Conservation (phyloP, 2,797 vertebrate genomes). For the Calcarius lapponicus region DNA sequence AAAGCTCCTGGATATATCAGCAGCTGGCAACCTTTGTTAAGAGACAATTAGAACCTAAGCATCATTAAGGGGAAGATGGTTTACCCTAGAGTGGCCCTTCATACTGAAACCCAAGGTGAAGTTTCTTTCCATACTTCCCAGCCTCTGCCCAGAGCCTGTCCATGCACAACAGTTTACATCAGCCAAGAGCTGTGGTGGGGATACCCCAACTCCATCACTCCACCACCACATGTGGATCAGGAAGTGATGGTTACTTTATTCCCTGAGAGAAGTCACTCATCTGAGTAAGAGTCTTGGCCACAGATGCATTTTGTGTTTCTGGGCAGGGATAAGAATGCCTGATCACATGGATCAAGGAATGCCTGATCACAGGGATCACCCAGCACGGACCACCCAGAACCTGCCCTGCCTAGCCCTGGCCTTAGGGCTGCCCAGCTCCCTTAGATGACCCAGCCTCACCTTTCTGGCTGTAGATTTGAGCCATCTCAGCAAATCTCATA, state of each 20-base stretch:
- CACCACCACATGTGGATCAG: not conserved
- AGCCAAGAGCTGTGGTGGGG: not conserved
- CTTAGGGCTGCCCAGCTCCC: not conserved
- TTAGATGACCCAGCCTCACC: slow-evolving; percentile 74
- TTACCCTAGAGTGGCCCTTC: not conserved
- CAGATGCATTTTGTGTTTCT: not conserved
- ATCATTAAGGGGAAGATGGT: not conserved
- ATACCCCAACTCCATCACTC: not conserved
- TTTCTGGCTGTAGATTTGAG: slow-evolving; percentile 90
- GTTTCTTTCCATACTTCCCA: not conserved
- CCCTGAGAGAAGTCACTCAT: not conserved
- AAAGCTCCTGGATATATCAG: slow-evolving; percentile 96
- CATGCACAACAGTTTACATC: accelerated
- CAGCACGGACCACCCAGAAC: accelerated
- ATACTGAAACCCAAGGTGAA: not conserved
- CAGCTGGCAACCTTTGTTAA: slow-evolving; percentile 87
- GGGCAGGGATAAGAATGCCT: accelerated
- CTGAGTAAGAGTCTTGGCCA: not conserved
- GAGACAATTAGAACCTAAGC: not conserved
- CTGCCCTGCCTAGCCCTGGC: not conserved
- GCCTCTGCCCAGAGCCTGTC: not conserved
- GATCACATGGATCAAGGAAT: not conserved
- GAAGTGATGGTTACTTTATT: not conserved
- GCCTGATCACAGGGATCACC: not conserved
- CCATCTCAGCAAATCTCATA: slow-evolving; percentile 94